Base-by-base conservation (phyloP, 2,888 invertebrate genomes). In the Eugnorisma glareosa region DNA sequence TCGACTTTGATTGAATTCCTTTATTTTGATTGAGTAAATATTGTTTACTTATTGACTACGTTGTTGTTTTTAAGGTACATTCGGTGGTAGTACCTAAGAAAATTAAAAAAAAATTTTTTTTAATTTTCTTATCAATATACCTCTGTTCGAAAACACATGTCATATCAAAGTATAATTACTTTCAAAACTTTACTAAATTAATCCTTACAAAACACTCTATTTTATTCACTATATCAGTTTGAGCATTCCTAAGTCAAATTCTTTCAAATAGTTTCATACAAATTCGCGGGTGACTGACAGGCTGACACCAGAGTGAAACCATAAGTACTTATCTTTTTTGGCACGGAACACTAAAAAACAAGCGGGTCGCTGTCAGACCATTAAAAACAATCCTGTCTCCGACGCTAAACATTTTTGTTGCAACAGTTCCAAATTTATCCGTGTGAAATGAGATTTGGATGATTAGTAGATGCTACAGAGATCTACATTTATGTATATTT, bases 1-100 rank as follows among this genome's bases (percentile, higher is more conserved):
- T 64, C 69, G 75, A 59, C 48, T 67, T 79, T 80, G 48, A 66
- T 75, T n/a, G 66, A 69, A 64, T 75, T 81, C 24, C n/a, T 75
- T 68, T 80, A 31, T 68, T 75, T 75, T 28, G 13, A 59, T 37
- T 37, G n/a, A 1, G n/a, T 2, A 24, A 24, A 54, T 7, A 37
- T 31, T 35, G 18, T 51, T 28, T 48, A 48, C 28, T 70, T 51
- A 35, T 28, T 72, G 35, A 35, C 11, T 35, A 35, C 10, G 10
- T 11, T n/a, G 6, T 35, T 45, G 10, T 1, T 37, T 63, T 63
- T 59, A 59, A n/a, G 7, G 0, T 24, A 63, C n/a, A n/a, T 59
- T 18, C 8, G 8, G 3, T 24, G 61, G 1, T 61, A 35, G 7
- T 18, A n/a, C n/a, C 5, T 11, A 37, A 37, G 11, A 37, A 21